These are phyloP conservation scores for Cyrtorhinus lividipennis DNA, from an alignment of 1,140 invertebrate genomes.

Conservation along the genomic window DNA sequence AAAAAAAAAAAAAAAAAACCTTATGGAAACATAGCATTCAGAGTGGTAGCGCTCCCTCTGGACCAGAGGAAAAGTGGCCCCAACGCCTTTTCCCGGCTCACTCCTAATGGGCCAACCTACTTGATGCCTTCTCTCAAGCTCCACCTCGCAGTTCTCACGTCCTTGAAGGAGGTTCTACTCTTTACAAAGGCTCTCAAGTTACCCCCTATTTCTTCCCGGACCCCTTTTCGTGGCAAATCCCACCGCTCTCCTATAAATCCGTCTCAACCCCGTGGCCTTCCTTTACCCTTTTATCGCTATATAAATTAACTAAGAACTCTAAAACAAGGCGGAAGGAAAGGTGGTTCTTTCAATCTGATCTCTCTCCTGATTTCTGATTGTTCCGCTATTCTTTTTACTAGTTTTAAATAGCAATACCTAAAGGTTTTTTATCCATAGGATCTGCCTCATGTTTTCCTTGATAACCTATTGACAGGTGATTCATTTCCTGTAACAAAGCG, in stretches of 20 bases:
- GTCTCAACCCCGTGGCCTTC: background rate
- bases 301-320: slow-evolving; percentile 10
- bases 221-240: slow-evolving; percentile 4
- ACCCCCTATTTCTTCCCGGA: background rate
- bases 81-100: too few species aligned
- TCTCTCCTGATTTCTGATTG: too few species aligned
- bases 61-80: background rate
- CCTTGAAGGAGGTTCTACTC: too few species aligned
- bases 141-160: too few species aligned
- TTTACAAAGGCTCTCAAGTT: slow-evolving; percentile 5
- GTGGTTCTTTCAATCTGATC: too few species aligned
- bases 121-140: background rate
- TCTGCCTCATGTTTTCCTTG: too few species aligned
- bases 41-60: background rate
- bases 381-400: too few species aligned
- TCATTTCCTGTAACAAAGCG: too few species aligned
- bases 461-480: too few species aligned
- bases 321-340: too few species aligned
- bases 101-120: background rate
- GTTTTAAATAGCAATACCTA: too few species aligned
- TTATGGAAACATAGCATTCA: background rate
- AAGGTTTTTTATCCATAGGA: too few species aligned
- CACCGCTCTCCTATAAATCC: slow-evolving; percentile 7
- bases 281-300: background rate
- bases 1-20: background rate